Base-by-base conservation (phyloP, 2,888 invertebrate genomes). In the Notodonta ziczac region DNA sequence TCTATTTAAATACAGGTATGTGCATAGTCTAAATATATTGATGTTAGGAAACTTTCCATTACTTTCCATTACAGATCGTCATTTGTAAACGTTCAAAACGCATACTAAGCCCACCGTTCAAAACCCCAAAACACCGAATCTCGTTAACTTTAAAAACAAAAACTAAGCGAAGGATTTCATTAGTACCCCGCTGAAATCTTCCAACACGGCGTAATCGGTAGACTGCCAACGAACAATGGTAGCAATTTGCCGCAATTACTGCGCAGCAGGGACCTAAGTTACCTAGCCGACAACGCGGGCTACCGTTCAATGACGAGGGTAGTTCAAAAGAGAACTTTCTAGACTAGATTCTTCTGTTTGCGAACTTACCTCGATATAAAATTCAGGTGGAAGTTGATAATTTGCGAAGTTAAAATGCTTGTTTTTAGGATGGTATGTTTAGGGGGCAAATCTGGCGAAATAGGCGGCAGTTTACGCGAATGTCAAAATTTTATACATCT, bases 171-270 rank as follows among this genome's bases (percentile, higher is more conserved):
- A 65, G 24, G 67, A 68, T 77, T 69, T 72, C 69, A 70, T 76
- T 76, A 73, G 56, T 60, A 52, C 57, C 58, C 59, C 61, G 56
- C 55, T 59, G 58, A 57, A 70, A 69, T 66, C 64, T 52, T 67
- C 69, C 71, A 59, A 62, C 53, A 64, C 52, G 56, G 67, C 69
- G 67, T 70, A 74, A 74, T 72, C 72, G 63, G 70, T 68, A 68
- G 71, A 77, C 65, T 73, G 69, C 57, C 50, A 53, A 58, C 61
- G 85, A 84, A 90, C 90, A 90, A 90, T 88, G 84, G 80, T 64
- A 73, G 84, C 88, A 89, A 90, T 90, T 90, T 87, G 82, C 81
- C 72, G 82, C 84, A 87, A 89, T 88, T 86, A 86, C 85, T 80
- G 72, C 72, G 65, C 72, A 73, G 73, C 71, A 66, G 72, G 68